phyloP scores from a whole-genome alignment of 2,888 invertebrate species.

The Drosophila sordidula region DNA sequence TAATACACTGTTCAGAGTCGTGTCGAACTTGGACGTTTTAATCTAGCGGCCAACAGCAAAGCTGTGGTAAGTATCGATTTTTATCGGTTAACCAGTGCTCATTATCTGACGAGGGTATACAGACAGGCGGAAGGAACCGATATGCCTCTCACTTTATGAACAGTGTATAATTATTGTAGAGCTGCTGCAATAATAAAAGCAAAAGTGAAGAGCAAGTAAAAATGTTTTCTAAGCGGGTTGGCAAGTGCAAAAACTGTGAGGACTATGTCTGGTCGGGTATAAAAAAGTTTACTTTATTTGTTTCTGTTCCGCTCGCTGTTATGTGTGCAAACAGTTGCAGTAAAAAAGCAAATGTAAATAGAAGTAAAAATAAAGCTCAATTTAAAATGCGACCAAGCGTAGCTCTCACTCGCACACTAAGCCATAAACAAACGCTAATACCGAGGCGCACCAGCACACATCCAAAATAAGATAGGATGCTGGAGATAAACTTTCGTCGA shows the following conservation, averaged over 20 bases:
- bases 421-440: slow-evolving; percentile 70
- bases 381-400: slow-evolving; percentile 81
- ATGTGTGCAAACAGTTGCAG: slow-evolving; percentile 59
- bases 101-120: too few relatives aligned
- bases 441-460: slow-evolving; percentile 56
- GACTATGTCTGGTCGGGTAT: slow-evolving; percentile 43
- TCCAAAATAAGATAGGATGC: too few relatives aligned
- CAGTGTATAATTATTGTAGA: slow-evolving; percentile 45
- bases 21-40: too few relatives aligned
- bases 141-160: background rate
- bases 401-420: slow-evolving; percentile 48
- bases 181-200: slow-evolving; percentile 67
- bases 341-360: slow-evolving; percentile 67
- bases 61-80: too few relatives aligned
- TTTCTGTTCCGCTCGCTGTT: slow-evolving; percentile 8
- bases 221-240: slow-evolving; percentile 32
- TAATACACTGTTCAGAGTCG: slow-evolving; percentile 20
- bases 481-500: slow-evolving; percentile 66
- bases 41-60: too few relatives aligned
- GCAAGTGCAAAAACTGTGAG: slow-evolving; percentile 4
- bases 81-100: too few relatives aligned
- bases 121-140: background rate
- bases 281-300: slow-evolving; percentile 33
- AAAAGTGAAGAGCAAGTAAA: slow-evolving; percentile 68
- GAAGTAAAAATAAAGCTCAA: slow-evolving; percentile 79